Base-by-base conservation (phyloP, 1,140 invertebrate genomes). In the Polypedilum pembai region DNA sequence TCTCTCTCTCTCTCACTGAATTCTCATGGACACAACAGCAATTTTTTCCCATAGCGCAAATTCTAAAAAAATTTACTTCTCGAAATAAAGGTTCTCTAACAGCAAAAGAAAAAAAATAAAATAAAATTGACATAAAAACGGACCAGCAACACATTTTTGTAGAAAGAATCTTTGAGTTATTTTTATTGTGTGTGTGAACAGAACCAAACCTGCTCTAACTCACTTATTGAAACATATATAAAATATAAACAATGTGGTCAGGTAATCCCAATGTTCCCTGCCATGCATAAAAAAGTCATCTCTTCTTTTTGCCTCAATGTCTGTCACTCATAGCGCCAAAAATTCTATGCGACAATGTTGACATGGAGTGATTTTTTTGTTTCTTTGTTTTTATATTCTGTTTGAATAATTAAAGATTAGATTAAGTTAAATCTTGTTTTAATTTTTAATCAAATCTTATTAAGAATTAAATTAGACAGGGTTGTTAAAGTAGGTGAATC, bases 231-330 rank as follows among this genome's bases (percentile, higher is more conserved):
- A 33, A 5, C 24, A 56, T 56, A 56, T 56, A 69, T n/a, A n/a
- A n/a, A n/a, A n/a, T n/a, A n/a, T 18, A 69, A 69, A 69, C 65
- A 69, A 69, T 69, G 65, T 69, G 65, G 65, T 69, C 65, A 69
- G 65, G 65, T 69, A 69, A 69, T 69, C 65, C 17, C 45, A 56
- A 56, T 56, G 45, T 56, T 12, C n/a, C 45, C 45, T n/a, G 4
- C 45, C n/a, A 56, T 56, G 45, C 45, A 56, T 56, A n/a, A n/a
- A 56, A 56, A 33, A 33, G 5, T 33, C 24, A 5, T 33, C 24
- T 33, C 24, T 33, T 33, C n/a, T n/a, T 56, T n/a, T 56, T 56
- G 45, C 45, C 45, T 56, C 45, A 56, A 56, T 56, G 45, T 56
- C 45, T 56, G 45, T 56, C 45, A 56, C 12, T n/a, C 4, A 15